Conservation (phyloP, 1,140 invertebrate species). For the Drosophila erecta region DNA sequence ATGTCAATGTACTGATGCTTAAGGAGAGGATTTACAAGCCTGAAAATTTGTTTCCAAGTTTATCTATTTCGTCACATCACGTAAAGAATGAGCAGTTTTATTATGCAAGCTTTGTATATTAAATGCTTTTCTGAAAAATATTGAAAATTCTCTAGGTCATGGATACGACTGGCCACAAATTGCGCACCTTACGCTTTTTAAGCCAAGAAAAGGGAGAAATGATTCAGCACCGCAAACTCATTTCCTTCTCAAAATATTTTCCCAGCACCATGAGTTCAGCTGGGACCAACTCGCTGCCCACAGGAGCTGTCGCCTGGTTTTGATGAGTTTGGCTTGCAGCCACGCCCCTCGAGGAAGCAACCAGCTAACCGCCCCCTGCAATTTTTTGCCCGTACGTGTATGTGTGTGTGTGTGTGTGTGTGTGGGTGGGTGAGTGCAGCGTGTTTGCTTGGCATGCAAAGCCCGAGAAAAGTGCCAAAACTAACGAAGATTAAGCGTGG, state of each 20-base stretch:
- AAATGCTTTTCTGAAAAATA: not conserved
- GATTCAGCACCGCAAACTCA: constrained; percentile 32
- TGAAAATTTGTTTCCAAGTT: too few relatives aligned
- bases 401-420: constrained; percentile 2
- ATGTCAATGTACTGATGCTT: too few relatives aligned
- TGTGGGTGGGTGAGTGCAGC: constrained; percentile 3
- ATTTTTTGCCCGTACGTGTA: not conserved
- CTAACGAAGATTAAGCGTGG: constrained; percentile 80
- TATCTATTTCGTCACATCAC: too few relatives aligned
- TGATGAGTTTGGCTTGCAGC: constrained; percentile 64
- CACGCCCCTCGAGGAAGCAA: constrained; percentile 7
- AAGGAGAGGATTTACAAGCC: not conserved
- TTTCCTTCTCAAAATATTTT: constrained; percentile 45
- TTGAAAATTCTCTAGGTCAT: not conserved
- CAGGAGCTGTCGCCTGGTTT: constrained; percentile 51
- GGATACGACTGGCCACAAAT: not conserved
- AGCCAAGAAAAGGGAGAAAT: constrained; percentile 4
- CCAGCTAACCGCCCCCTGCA: not conserved
- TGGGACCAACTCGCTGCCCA: constrained; percentile 26
- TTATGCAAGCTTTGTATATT: not conserved
- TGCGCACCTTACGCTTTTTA: not conserved
- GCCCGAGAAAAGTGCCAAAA: constrained; percentile 76
- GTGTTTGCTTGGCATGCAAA: constrained; percentile 78
- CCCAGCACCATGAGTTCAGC: constrained; percentile 13
- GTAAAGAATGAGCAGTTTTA: not conserved